phyloP scores from a whole-genome alignment of 2,797 vertebrate genomes.

The Eremophila alpestris region DNA sequence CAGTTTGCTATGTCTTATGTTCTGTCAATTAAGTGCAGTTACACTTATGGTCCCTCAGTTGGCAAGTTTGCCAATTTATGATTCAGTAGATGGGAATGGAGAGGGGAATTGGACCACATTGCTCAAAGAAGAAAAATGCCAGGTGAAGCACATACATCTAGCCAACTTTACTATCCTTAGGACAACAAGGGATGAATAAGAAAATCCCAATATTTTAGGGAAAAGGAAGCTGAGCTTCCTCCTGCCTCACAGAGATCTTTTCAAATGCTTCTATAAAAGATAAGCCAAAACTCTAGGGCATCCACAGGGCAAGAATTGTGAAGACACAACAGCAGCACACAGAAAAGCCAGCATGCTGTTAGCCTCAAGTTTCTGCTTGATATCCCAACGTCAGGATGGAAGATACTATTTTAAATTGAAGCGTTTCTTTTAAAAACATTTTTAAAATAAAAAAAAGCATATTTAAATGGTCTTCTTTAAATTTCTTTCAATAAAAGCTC shows the following conservation, averaged over 20 bases:
- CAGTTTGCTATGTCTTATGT: background rate
- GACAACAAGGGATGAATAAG: background rate
- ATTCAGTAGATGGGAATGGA: background rate
- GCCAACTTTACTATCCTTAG: background rate
- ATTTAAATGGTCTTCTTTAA: background rate
- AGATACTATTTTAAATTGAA: background rate
- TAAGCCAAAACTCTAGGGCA: background rate
- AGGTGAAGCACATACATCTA: background rate
- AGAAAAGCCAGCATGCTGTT: background rate
- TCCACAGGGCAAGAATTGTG: background rate
- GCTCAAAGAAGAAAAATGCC: background rate
- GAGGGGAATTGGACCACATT: background rate
- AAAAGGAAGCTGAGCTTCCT: background rate
- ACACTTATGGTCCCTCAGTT: background rate
- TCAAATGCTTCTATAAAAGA: background rate
- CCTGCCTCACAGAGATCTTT: fast-evolving
- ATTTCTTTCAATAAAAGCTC: background rate
- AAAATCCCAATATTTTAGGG: background rate
- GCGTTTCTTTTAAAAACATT: background rate
- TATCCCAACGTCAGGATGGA: background rate
- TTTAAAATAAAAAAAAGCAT: fast-evolving
- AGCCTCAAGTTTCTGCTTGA: background rate
- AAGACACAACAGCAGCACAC: background rate
- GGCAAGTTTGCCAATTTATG: background rate
- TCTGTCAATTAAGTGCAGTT: constrained; percentile 31